Evolutionary conservation across 2,888 invertebrate species (phyloP).

Genomic region (Drosophila nr. perissopoda): DNA sequence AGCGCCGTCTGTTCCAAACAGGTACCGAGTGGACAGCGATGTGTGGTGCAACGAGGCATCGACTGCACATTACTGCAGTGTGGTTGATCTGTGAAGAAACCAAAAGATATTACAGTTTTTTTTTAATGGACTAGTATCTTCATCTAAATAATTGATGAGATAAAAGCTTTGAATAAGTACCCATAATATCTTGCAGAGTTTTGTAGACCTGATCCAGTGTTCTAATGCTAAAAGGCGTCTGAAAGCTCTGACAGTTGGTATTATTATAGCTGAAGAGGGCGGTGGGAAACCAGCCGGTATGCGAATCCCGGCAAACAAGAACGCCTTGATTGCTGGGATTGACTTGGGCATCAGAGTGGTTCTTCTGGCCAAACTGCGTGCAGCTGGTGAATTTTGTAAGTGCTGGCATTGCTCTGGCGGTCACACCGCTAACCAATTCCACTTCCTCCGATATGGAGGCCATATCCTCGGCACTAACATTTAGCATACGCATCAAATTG

Average conservation of each 20-base stretch:
- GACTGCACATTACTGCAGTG: constrained; percentile 69
- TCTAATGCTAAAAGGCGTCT: constrained; percentile 68
- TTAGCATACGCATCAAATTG: constrained; percentile 62
- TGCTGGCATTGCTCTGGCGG: constrained; percentile 37
- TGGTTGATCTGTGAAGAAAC: constrained; percentile 66
- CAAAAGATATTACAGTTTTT: neutral
- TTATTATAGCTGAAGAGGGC: constrained; percentile 88
- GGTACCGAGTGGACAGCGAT: constrained; percentile 89
- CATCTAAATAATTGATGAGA: neutral
- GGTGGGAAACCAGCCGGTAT: constrained; percentile 89
- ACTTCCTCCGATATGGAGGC: constrained; percentile 72
- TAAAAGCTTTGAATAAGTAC: constrained; percentile 51
- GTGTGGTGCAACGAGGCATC: constrained; percentile 86
- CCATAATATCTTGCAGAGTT: constrained; percentile 77
- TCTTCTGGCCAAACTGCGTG: constrained; percentile 72
- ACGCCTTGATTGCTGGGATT: constrained; percentile 88
- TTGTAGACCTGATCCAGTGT: constrained; percentile 74
- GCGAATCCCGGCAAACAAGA: constrained; percentile 88
- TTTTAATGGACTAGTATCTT: neutral
- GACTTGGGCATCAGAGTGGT: constrained; percentile 37
- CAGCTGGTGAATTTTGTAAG: constrained; percentile 76
- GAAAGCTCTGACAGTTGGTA: constrained; percentile 84
- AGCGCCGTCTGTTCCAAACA: constrained; percentile 87
- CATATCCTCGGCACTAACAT: constrained; percentile 75
- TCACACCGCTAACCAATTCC: constrained; percentile 55